phyloP scores from a whole-genome alignment of 2,113 vertebrate genomes.

The Murina feae region DNA sequence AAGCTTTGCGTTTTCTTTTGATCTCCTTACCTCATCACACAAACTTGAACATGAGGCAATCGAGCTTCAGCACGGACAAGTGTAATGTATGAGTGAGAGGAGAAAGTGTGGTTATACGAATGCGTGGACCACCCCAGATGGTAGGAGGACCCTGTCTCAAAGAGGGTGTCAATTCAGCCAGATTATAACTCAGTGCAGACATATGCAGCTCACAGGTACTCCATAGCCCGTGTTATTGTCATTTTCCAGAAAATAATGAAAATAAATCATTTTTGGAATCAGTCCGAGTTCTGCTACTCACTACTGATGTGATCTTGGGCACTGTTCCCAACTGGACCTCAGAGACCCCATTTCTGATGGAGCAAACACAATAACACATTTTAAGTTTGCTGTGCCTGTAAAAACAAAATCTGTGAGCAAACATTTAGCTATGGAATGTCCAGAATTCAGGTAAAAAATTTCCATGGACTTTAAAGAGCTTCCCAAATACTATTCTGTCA shows the following conservation, averaged over 20 bases:
- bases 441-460: background rate
- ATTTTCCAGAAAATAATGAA: background rate
- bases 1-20: background rate
- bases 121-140: accelerated
- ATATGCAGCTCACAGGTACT: accelerated
- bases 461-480: background rate
- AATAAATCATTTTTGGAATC: accelerated
- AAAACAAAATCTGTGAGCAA: background rate
- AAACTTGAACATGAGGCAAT: background rate
- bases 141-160: background rate
- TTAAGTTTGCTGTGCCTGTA: background rate
- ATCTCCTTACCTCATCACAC: background rate
- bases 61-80: accelerated
- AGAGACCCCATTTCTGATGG: background rate
- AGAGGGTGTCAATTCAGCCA: accelerated
- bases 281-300: background rate
- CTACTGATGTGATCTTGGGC: accelerated
- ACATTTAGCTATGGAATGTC: background rate
- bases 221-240: background rate
- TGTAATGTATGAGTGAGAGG: accelerated
- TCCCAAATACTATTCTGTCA: background rate
- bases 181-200: too few relatives aligned
- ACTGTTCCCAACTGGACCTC: background rate
- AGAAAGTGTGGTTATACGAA: background rate
- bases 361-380: background rate